These are phyloP conservation scores for Calephelis nemesis DNA, from an alignment of 1,140 invertebrate species.

Conservation along the genomic window DNA sequence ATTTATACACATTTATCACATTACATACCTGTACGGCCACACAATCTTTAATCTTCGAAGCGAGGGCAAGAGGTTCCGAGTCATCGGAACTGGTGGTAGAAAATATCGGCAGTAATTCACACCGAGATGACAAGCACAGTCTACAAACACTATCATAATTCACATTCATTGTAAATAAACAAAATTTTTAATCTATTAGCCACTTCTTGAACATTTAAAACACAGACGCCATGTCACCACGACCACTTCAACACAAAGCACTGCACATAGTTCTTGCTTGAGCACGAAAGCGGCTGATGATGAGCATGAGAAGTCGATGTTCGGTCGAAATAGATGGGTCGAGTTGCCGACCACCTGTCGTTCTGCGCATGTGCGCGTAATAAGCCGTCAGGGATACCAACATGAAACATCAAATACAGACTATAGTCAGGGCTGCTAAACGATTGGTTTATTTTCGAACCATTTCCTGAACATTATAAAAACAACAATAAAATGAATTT, in stretches of 20 bases:
- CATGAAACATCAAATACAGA: slow-evolving; percentile 46
- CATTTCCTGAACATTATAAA: no score
- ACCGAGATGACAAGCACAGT: slow-evolving; percentile 81
- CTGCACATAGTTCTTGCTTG: slow-evolving; percentile 74
- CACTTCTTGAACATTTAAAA: slow-evolving; percentile 60
- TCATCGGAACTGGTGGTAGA: slow-evolving; percentile 79
- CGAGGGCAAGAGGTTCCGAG: slow-evolving; percentile 76
- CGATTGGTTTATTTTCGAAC: slow-evolving; percentile 17
- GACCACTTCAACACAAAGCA: slow-evolving; percentile 77
- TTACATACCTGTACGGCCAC: slow-evolving; percentile 81
- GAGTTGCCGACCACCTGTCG: slow-evolving; percentile 77
- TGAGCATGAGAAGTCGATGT: slow-evolving; percentile 77
- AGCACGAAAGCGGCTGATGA: slow-evolving; percentile 77
- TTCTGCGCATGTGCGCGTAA: slow-evolving; percentile 78
- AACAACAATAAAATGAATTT: no score
- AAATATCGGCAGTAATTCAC: slow-evolving; percentile 79
- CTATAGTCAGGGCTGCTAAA: slow-evolving; percentile 43
- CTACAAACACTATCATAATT: slow-evolving; percentile 80
- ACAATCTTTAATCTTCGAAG: slow-evolving; percentile 81
- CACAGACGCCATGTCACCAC: slow-evolving; percentile 76
- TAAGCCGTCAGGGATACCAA: slow-evolving; percentile 61
- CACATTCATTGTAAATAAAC: slow-evolving; percentile 77
- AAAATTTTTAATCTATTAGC: slow-evolving; percentile 51
- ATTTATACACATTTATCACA: slow-evolving; percentile 49
- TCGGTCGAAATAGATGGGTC: slow-evolving; percentile 72